Evolutionary conservation across 2,797 vertebrate genomes (phyloP).

Genomic region (Oreonectes daqikongensis): DNA sequence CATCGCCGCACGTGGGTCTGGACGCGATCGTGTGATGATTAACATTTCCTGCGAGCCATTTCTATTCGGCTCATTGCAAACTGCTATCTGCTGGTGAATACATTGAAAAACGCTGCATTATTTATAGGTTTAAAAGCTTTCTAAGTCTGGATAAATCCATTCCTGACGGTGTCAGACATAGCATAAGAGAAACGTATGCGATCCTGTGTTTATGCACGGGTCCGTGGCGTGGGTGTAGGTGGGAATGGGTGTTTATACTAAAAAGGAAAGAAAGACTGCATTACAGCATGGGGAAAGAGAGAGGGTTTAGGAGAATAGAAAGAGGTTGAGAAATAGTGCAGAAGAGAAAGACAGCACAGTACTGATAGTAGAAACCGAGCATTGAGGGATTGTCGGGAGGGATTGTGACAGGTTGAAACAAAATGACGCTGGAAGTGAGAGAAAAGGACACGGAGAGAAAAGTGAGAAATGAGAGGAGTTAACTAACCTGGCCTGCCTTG

Average conservation of each 20-base stretch:
- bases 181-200: slow-evolving; percentile 54
- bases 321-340: neutral
- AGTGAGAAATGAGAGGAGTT: neutral
- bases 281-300: slow-evolving; percentile 15
- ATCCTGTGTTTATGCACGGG: slow-evolving; percentile 10
- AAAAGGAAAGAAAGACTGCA: slow-evolving; percentile 3
- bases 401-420: neutral
- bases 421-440: neutral
- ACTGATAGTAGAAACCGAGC: neutral
- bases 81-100: slow-evolving; percentile 65
- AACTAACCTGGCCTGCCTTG: slow-evolving; percentile 85
- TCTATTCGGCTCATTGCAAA: slow-evolving; percentile 54
- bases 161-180: slow-evolving; percentile 66
- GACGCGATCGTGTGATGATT: slow-evolving; percentile 57
- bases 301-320: neutral
- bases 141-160: slow-evolving; percentile 69
- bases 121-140: slow-evolving; percentile 72
- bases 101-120: slow-evolving; percentile 68
- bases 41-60: slow-evolving; percentile 57
- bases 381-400: neutral
- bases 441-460: slow-evolving; percentile 4
- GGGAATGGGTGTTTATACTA: slow-evolving; percentile 25
- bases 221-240: neutral
- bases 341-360: neutral
- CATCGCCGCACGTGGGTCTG: slow-evolving; percentile 46